Percentiles rank a stretch among this genome's conserved stretches.
These are phyloP conservation scores for Lordiphosa collinella DNA, from an alignment of 1,140 invertebrate species.

Conservation along the genomic window DNA sequence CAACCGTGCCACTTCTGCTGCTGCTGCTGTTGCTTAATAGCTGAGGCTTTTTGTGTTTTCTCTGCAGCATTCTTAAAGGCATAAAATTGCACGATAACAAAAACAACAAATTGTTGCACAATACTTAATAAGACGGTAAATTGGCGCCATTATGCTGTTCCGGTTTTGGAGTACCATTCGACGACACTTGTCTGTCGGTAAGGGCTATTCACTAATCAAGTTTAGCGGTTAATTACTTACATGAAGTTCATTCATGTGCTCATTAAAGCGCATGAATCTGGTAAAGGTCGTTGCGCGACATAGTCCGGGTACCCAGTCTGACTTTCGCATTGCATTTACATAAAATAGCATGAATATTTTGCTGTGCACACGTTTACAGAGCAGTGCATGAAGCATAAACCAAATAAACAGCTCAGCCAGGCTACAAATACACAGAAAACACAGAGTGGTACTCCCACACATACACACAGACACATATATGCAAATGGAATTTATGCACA, in stretches of 20 bases:
- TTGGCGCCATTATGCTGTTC: conserved; percentile 37
- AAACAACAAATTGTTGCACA: conserved; percentile 5
- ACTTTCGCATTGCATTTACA: conserved; percentile 64
- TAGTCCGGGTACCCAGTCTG: conserved; percentile 5
- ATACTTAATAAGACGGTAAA: conserved; percentile 25
- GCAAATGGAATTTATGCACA: conserved; percentile 35
- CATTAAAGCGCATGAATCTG: conserved; percentile 22
- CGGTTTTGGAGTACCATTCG: conserved; percentile 15
- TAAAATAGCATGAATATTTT: conserved; percentile 54
- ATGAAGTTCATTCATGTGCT: conserved; percentile 42
- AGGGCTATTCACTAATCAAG: conserved; percentile 36
- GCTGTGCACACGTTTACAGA: conserved; percentile 3
- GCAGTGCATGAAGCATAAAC: conserved; percentile 48
- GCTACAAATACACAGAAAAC: conserved; percentile 5
- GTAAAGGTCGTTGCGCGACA: conserved; percentile 27
- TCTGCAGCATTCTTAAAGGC: conserved; percentile 47
- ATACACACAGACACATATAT: conserved; percentile 1
- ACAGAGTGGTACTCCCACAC: no score
- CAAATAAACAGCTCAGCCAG: conserved; percentile 56
- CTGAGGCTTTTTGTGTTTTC: conserved; percentile 16
- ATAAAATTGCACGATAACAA: conserved; percentile 7
- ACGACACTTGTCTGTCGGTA: conserved; percentile 7
- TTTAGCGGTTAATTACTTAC: conserved; percentile 65
- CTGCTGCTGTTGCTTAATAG: conserved; percentile 36
- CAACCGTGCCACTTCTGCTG: conserved; percentile 43